These are phyloP conservation scores for Enhydra lutris DNA, from an alignment of 2,113 vertebrate species.

Conservation along the genomic window DNA sequence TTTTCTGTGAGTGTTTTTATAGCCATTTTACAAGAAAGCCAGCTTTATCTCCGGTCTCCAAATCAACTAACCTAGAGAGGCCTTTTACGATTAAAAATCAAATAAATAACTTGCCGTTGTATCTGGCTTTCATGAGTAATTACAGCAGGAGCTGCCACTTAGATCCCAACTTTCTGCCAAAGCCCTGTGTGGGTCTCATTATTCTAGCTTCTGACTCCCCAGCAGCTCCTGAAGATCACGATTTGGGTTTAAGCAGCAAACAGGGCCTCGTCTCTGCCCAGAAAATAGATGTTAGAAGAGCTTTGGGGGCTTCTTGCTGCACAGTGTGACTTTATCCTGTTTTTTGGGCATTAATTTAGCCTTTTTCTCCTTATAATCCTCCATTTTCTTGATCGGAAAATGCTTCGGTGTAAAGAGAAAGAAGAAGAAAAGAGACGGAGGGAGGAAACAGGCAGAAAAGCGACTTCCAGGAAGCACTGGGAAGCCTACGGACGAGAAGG, in stretches of 20 bases:
- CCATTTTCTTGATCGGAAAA: background rate
- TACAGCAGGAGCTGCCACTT: slow-evolving; percentile 19
- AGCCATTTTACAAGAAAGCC: slow-evolving; percentile 68
- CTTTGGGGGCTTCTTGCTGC: background rate
- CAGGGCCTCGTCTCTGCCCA: background rate
- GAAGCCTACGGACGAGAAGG: background rate
- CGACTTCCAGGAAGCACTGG: background rate
- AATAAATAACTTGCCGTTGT: slow-evolving; percentile 49
- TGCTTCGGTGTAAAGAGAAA: background rate
- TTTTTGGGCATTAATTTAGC: background rate
- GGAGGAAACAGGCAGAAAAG: background rate
- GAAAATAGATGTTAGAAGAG: background rate
- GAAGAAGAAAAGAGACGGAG: background rate
- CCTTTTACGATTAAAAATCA: slow-evolving; percentile 70
- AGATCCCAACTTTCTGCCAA: slow-evolving; percentile 38
- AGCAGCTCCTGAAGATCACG: background rate
- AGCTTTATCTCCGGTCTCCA: slow-evolving; percentile 67
- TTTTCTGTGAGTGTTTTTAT: slow-evolving; percentile 70
- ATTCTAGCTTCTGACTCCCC: slow-evolving; percentile 51
- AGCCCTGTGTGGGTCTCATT: slow-evolving; percentile 49
- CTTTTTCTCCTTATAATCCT: background rate
- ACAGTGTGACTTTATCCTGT: background rate
- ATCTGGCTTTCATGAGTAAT: slow-evolving; percentile 7
- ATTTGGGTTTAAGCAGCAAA: background rate
- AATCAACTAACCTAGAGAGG: slow-evolving; percentile 56